Evolutionary conservation across 2,797 vertebrate species (phyloP).

Genomic region (Chaenodraco wilsoni): DNA sequence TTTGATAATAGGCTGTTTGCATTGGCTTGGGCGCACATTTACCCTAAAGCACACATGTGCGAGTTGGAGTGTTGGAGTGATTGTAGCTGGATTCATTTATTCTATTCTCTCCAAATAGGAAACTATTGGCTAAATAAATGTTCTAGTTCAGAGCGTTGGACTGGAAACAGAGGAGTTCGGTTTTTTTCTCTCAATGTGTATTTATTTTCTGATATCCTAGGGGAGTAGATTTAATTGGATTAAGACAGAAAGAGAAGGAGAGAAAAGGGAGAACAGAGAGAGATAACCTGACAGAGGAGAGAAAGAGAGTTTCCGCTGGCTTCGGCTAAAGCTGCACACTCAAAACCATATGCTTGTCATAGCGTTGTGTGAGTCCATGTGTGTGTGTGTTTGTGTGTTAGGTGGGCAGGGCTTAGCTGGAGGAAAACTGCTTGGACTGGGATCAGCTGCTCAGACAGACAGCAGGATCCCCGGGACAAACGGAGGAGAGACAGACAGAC

Average conservation of each 20-base stretch:
- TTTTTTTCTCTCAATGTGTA: constrained; percentile 13
- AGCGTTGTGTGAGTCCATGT: constrained; percentile 61
- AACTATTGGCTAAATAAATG: constrained; percentile 5
- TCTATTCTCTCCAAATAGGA: not conserved
- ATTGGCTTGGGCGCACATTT: not conserved
- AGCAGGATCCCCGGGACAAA: constrained; percentile 79
- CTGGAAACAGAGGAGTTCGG: constrained; percentile 2
- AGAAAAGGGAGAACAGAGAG: constrained; percentile 25
- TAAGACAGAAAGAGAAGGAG: constrained; percentile 45
- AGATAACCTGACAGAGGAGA: constrained; percentile 48
- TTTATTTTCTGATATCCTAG: constrained; percentile 48
- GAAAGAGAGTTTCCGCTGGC: constrained; percentile 74
- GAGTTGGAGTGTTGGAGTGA: not conserved
- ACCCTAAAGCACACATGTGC: not conserved
- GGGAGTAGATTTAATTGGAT: constrained; percentile 54
- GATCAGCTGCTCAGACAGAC: constrained; percentile 71
- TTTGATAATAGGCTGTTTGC: constrained; percentile 6
- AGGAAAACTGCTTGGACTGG: constrained; percentile 70
- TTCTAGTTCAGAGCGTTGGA: not conserved
- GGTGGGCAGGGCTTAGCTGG: constrained; percentile 82
- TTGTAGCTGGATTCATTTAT: constrained; percentile 15
- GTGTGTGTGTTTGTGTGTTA: constrained; percentile 66
- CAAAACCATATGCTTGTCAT: constrained; percentile 78
- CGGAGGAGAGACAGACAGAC: constrained; percentile 55
- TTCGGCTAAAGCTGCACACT: constrained; percentile 66